Evolutionary conservation across 2,888 invertebrate genomes (phyloP).

Genomic region (Uloborus plumipes): DNA sequence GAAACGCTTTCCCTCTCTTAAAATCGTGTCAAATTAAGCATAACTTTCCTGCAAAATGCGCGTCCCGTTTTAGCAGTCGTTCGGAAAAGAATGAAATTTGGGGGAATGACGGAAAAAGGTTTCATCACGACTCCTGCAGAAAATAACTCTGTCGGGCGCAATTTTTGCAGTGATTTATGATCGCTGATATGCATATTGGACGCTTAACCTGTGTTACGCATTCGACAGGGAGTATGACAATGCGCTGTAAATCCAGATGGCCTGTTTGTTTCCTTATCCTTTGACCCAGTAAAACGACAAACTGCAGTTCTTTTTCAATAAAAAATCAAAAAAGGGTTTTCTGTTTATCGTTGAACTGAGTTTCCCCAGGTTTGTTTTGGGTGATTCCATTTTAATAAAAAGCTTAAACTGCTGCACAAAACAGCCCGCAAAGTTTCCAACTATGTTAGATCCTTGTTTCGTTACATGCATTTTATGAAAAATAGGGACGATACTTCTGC

Average conservation of each 20-base stretch:
- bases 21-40: slow-evolving; percentile 46
- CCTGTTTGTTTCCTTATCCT: slow-evolving; percentile 26
- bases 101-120: not conserved
- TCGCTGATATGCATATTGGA: slow-evolving; percentile 24
- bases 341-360: too few species aligned
- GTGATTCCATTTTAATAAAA: too few species aligned
- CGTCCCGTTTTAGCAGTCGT: not conserved
- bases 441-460: too few species aligned
- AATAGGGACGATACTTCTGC: too few species aligned
- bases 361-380: too few species aligned
- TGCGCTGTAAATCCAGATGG: slow-evolving; percentile 48
- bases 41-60: slow-evolving; percentile 20
- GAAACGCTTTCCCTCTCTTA: too few species aligned
- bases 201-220: slow-evolving; percentile 7
- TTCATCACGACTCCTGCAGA: not conserved
- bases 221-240: slow-evolving; percentile 23
- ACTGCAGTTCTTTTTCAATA: too few species aligned
- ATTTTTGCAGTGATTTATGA: slow-evolving; percentile 22
- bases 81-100: slow-evolving; percentile 17
- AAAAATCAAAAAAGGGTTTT: too few species aligned
- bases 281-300: slow-evolving; percentile 41
- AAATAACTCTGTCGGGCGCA: slow-evolving; percentile 3
- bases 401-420: too few species aligned
- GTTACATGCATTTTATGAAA: too few species aligned
- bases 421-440: too few species aligned